Base-by-base conservation (phyloP, 1,140 invertebrate genomes). In the Lordiphosa stackelbergi region DNA sequence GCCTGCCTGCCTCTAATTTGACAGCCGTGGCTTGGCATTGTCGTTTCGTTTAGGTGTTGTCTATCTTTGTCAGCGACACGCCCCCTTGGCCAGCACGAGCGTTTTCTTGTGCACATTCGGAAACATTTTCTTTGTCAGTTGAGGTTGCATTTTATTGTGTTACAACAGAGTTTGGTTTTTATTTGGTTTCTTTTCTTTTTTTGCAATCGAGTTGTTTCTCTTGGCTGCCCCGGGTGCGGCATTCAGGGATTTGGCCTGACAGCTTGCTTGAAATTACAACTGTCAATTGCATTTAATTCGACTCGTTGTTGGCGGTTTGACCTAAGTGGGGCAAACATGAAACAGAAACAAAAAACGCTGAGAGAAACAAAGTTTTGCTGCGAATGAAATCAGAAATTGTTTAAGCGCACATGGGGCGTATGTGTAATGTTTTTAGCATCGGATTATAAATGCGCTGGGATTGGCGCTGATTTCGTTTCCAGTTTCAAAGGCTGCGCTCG, bases 271-370 rank as follows among this genome's bases (percentile, higher is more conserved):
- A 83, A 83, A 83, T 83, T 83, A 78, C 77, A 71, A 83, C 77
- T 83, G 77, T 83, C 77, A 83, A 83, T 83, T 83, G 77, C 77
- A 83, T 83, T 83, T 83, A 83, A 77, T 83, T 77, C 69, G 74
- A 62, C 52, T 69, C 70, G 49, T 38, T 74, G 41, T 49, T 68
- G 57, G 60, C 60, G 64, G 63, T 72, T 69, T 77, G 77, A 81
- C 77, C 77, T 81, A 72, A 78, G 46, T 56, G 10, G 8, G 49
- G 34, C 37, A 47, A 38, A 12, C 53, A 52, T 36, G 11, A 55
- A 31, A 12, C 36, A 35, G 19, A n/a, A 24, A 43, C 12, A 22
- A 34, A 31, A 13, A 36, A 47, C 7, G 31, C 5, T 40, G 42
- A 31, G 35, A 13, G 37, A 9, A 31, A 24, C 48, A 45, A 41